Evolutionary conservation across 1,140 invertebrate species (phyloP).

Genomic region (Euura saliciscinereae): DNA sequence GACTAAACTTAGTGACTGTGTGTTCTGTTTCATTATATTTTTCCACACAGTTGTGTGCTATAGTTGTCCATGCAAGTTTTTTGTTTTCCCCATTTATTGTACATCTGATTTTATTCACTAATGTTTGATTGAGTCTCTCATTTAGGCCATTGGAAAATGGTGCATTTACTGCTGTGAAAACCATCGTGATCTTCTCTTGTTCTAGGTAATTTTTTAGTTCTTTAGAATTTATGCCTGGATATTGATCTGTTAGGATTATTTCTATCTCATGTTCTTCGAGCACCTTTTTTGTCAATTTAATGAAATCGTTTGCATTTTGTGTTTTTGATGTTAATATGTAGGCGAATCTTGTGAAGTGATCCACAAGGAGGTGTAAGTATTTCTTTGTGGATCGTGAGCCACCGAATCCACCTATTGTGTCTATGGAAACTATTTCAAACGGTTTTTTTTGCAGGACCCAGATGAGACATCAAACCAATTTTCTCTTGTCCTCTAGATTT

Average conservation of each 20-base stretch:
- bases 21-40: constrained; percentile 48
- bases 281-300: constrained; percentile 40
- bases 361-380: constrained; percentile 26
- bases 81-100: constrained; percentile 38
- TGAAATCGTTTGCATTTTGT: constrained; percentile 41
- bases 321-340: constrained; percentile 42
- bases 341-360: constrained; percentile 32
- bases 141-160: too few species aligned
- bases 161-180: constrained; percentile 45
- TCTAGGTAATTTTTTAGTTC: constrained; percentile 40
- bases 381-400: constrained; percentile 35
- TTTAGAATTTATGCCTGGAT: constrained; percentile 43
- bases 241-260: constrained; percentile 43
- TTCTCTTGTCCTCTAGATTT: constrained; percentile 41
- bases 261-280: constrained; percentile 30
- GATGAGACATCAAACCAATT: constrained; percentile 40
- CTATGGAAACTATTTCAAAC: constrained; percentile 46
- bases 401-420: constrained; percentile 40
- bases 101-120: constrained; percentile 49
- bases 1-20: constrained; percentile 41
- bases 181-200: constrained; percentile 32
- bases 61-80: constrained; percentile 42
- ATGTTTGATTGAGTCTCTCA: constrained; percentile 29
- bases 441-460: constrained; percentile 40
- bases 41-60: constrained; percentile 42